Evolutionary conservation across 2,888 invertebrate species (phyloP).

Genomic region (Athetis lepigone): DNA sequence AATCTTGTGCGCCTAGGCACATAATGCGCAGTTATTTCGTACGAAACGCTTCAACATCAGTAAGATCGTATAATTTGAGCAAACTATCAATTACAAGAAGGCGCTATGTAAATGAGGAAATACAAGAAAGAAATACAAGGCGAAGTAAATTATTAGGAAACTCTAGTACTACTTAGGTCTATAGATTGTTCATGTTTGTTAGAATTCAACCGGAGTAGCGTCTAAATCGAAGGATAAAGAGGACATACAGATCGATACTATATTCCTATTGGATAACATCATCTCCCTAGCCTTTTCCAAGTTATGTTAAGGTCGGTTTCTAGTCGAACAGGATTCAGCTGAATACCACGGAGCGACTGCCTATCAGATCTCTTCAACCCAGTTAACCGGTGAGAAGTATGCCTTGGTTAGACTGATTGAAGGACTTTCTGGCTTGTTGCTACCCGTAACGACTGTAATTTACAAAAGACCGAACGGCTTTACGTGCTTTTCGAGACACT

Average conservation of each 20-base stretch:
- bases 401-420: too few relatives aligned
- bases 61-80: slow-evolving; percentile 49
- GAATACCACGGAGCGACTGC: too few relatives aligned
- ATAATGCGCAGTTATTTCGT: slow-evolving; percentile 46
- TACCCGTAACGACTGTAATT: too few relatives aligned
- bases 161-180: slow-evolving; percentile 10
- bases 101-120: slow-evolving; percentile 50
- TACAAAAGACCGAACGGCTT: too few relatives aligned
- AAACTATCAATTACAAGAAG: slow-evolving; percentile 50
- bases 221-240: slow-evolving; percentile 11
- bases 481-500: too few relatives aligned
- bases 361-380: too few relatives aligned
- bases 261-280: slow-evolving; percentile 7
- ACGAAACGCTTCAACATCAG: slow-evolving; percentile 38
- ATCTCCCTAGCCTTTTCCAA: not conserved
- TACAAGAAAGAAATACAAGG: slow-evolving; percentile 24
- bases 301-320: too few relatives aligned
- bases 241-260: slow-evolving; percentile 16
- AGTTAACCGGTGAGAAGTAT: too few relatives aligned
- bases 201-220: slow-evolving; percentile 18
- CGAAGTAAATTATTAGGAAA: slow-evolving; percentile 29
- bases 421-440: too few relatives aligned
- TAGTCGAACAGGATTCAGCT: too few relatives aligned
- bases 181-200: slow-evolving; percentile 18
- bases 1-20: slow-evolving; percentile 41